Base-by-base conservation (phyloP, 1,140 invertebrate species). In the Eueides isabella region DNA sequence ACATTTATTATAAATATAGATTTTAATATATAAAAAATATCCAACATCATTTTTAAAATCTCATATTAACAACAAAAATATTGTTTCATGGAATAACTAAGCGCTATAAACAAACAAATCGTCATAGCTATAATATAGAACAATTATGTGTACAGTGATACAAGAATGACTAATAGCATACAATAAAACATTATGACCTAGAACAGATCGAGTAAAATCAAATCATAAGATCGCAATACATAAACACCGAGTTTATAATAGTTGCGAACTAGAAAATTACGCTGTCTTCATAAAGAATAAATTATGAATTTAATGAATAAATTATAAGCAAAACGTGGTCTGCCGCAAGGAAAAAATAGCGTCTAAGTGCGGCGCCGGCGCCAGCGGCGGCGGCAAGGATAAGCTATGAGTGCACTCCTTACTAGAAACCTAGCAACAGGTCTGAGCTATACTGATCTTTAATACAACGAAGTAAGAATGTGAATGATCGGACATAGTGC, bases 221-320 rank as follows among this genome's bases (percentile, higher is more conserved):
- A 55, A 55, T 26, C 48, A 23, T 9, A 23, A 26, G 48, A 55
- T 26, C 48, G 48, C 19, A 55, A 55, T 23, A 55, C 9, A 23
- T 55, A 55, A 55, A 55, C 48, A 26, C 48, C 11, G 3, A 55
- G 48, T 2, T 55, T 41, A 84, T 80, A 83, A 85, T 72, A 73
- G 82, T 26, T 12, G 63, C 63, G 71, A 66, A 72, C 41, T 72
- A 68, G 67, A 68, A 68, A 68, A 68, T 68, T 68, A 61, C 67
- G 67, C 23, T 55, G 69, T 72, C 31, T 72, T 23, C 19, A 66
- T 61, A 63, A 66, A 66, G 86, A 91, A 68, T 68, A 68, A 89
- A 89, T 91, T 86, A 88, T 77, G 66, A 80, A 79, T 83, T 90
- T 86, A 90, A 88, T 91, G 87, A 87, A 91, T 91, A 89, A 86